Percentiles rank a stretch among this genome's conserved stretches.
phyloP scores from a whole-genome alignment of 2,797 vertebrate genomes.

The Taeniopygia guttata region DNA sequence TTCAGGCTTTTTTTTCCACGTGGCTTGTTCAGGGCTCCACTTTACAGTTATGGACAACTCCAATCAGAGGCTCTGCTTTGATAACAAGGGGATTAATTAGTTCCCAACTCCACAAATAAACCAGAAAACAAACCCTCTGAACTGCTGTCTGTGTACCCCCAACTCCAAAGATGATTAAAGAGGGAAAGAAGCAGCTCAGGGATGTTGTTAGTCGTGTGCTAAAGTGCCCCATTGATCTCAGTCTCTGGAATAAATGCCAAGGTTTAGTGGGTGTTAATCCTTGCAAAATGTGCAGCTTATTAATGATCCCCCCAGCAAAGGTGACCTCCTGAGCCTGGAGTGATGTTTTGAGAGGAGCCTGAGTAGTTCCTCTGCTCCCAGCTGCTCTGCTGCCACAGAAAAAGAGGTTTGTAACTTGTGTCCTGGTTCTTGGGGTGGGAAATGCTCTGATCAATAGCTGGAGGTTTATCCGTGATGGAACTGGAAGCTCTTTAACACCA shows the following conservation, averaged over 20 bases:
- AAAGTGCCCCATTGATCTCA: neutral
- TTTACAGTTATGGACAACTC: neutral
- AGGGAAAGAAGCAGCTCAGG: neutral
- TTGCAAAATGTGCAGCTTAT: neutral
- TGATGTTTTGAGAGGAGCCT: neutral
- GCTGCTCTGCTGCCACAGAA: neutral
- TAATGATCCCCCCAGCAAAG: neutral
- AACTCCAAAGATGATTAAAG: neutral
- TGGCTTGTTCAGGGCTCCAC: neutral
- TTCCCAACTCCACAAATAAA: neutral
- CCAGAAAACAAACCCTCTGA: neutral
- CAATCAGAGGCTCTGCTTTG: neutral
- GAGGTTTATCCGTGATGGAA: conserved; percentile 55
- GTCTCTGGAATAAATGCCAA: neutral
- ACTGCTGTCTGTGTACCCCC: neutral
- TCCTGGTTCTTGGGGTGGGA: neutral
- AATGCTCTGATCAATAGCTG: conserved; percentile 46
- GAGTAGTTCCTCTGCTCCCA: neutral
- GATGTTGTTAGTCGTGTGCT: neutral
- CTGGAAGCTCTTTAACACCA: conserved; percentile 43
- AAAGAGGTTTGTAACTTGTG: neutral
- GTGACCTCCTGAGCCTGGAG: neutral
- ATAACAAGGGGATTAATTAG: neutral
- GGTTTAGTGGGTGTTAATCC: conserved; percentile 26
- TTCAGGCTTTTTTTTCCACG: neutral